Percentiles rank a stretch among this genome's conserved stretches.
Evolutionary conservation across 2,888 invertebrate genomes (phyloP).

Genomic region (Spicauda simplicius): DNA sequence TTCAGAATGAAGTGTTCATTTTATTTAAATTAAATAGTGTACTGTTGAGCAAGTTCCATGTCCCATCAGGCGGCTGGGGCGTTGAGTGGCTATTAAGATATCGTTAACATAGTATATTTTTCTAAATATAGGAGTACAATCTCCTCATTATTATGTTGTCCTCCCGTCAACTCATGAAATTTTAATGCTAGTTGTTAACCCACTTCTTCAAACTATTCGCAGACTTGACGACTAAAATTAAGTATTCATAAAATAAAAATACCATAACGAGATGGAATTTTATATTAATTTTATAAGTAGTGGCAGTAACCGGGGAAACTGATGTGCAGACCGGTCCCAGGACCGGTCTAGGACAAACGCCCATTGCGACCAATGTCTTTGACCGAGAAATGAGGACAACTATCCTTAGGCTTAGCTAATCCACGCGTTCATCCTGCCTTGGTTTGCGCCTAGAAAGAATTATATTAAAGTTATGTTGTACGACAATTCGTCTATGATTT

Average conservation of each 20-base stretch:
- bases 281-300: background rate
- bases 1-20: too few relatives aligned
- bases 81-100: too few relatives aligned
- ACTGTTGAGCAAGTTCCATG: too few relatives aligned
- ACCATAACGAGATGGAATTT: background rate
- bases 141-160: background rate
- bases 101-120: too few relatives aligned
- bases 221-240: background rate
- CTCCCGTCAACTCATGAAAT: background rate
- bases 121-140: too few relatives aligned
- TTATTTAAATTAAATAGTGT: too few relatives aligned
- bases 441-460: too few relatives aligned
- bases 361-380: slow-evolving; percentile 10
- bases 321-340: slow-evolving; percentile 15
- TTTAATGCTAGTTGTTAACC: background rate
- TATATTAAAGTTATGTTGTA: background rate
- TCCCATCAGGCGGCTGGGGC: too few relatives aligned
- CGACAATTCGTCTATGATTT: too few relatives aligned
- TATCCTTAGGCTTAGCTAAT: background rate
- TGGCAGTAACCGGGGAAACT: background rate
- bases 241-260: background rate
- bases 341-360: background rate
- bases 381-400: slow-evolving; percentile 10
- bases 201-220: background rate
- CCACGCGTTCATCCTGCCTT: slow-evolving; percentile 1